Evolutionary conservation across 2,113 vertebrate species (phyloP).

Genomic region (Etheostoma spectabile): DNA sequence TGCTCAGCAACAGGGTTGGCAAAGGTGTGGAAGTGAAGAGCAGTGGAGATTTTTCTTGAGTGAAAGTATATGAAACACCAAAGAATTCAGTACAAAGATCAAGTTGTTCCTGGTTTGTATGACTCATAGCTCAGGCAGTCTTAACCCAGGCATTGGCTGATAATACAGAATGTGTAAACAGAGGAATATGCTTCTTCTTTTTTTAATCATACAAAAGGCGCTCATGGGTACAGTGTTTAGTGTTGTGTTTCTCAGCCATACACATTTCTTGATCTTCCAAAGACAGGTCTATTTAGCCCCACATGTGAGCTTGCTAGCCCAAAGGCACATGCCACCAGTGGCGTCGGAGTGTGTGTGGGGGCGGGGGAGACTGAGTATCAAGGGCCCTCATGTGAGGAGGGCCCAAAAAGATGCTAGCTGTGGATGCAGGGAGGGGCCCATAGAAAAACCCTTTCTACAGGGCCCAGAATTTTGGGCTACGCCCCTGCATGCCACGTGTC

Average conservation of each 20-base stretch:
- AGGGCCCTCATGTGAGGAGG: no score
- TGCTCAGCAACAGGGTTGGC: slow-evolving; percentile 22
- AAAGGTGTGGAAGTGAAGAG: slow-evolving; percentile 8
- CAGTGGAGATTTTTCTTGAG: slow-evolving; percentile 22
- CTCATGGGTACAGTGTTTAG: neutral
- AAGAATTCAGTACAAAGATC: neutral
- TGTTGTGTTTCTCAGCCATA: neutral
- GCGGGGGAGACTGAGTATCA: no score
- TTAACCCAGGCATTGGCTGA: neutral
- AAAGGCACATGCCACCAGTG: neutral
- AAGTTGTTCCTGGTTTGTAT: neutral
- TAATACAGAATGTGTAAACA: neutral
- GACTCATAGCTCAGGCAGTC: slow-evolving; percentile 8
- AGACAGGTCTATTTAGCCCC: slow-evolving; percentile 21
- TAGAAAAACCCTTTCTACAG: no score
- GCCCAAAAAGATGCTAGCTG: no score
- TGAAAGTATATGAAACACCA: slow-evolving; percentile 31
- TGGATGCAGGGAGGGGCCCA: no score
- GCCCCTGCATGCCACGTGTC: neutral
- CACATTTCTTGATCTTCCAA: neutral
- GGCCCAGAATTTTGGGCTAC: no score
- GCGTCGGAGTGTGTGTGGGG: no score
- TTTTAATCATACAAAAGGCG: neutral
- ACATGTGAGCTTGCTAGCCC: neutral
- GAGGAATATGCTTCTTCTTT: neutral